phyloP scores from a whole-genome alignment of 2,888 invertebrate species.

The Sesia bembeciformis region DNA sequence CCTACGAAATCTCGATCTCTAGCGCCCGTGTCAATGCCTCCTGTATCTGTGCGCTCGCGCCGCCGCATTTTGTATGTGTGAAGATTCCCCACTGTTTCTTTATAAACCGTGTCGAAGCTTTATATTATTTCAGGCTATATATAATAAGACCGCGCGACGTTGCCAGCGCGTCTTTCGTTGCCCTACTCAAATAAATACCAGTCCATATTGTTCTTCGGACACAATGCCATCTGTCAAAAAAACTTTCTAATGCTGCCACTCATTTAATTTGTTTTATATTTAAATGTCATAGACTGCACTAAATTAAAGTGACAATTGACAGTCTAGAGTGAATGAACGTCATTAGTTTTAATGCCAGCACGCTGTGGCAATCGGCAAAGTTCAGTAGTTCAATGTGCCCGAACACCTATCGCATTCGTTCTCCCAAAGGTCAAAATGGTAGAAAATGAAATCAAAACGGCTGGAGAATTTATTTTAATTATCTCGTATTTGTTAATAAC shows the following conservation, averaged over 20 bases:
- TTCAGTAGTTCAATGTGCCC: conserved; percentile 59
- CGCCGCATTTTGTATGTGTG: too few species aligned
- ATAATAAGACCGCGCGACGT: conserved; percentile 28
- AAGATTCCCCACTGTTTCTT: too few species aligned
- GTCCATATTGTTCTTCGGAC: neutral
- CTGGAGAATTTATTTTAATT: conserved; percentile 16
- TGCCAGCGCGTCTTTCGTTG: conserved; percentile 28
- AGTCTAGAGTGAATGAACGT: conserved; percentile 17
- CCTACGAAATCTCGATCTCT: too few species aligned
- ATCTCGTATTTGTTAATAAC: conserved; percentile 22
- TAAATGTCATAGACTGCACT: conserved; percentile 7
- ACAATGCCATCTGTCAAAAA: neutral
- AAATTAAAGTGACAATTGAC: conserved; percentile 22
- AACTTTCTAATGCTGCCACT: neutral
- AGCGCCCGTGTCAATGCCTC: too few species aligned
- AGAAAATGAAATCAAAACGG: conserved; percentile 12
- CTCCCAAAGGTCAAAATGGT: conserved; percentile 53
- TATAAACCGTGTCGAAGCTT: too few species aligned
- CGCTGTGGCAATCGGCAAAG: conserved; percentile 54
- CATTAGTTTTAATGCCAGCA: conserved; percentile 34
- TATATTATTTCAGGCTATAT: too few species aligned
- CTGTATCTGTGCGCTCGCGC: too few species aligned
- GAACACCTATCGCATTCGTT: conserved; percentile 47
- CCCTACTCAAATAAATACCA: too few species aligned
- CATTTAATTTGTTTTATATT: neutral